These are phyloP conservation scores for Latheticus oryzae DNA, from an alignment of 2,888 invertebrate species.

Conservation along the genomic window DNA sequence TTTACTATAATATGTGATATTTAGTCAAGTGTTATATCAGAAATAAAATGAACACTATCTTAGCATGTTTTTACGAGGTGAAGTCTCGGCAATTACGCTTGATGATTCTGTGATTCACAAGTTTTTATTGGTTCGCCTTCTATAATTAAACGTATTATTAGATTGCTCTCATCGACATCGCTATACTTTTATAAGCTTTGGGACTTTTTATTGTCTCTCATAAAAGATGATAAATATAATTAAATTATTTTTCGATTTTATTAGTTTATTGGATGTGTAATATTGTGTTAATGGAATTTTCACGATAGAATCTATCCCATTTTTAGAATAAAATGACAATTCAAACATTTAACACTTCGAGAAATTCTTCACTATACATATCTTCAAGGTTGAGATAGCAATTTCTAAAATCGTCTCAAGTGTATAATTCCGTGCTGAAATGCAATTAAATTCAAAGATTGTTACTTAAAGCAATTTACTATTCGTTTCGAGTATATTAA, in stretches of 20 bases:
- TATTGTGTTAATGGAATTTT: conserved; percentile 48
- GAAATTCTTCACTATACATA: too few species aligned
- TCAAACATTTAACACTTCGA: too few species aligned
- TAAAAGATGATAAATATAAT: conserved; percentile 62
- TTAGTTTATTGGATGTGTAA: conserved; percentile 57
- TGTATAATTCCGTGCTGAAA: conserved; percentile 47
- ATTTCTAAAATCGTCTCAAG: too few species aligned
- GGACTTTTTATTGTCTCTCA: conserved; percentile 56
- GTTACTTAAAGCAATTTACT: conserved; percentile 47
- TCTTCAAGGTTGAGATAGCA: too few species aligned
- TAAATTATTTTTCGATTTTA: conserved; percentile 61
- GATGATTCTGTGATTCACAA: conserved; percentile 64
- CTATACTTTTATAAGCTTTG: conserved; percentile 50
- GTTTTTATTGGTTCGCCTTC: conserved; percentile 55
- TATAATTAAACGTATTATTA: conserved; percentile 56
- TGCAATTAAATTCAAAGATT: conserved; percentile 46
- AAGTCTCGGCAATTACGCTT: conserved; percentile 62
- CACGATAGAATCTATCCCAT: conserved; percentile 29
- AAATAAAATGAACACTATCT: conserved; percentile 63
- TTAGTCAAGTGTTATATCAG: conserved; percentile 52
- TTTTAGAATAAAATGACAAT: too few species aligned
- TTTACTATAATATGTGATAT: too few species aligned
- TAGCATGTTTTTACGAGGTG: conserved; percentile 57
- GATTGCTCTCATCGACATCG: conserved; percentile 45
- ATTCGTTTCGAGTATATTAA: conserved; percentile 50